Evolutionary conservation across 2,888 invertebrate genomes (phyloP).

Genomic region (Cerceris ruficornis): DNA sequence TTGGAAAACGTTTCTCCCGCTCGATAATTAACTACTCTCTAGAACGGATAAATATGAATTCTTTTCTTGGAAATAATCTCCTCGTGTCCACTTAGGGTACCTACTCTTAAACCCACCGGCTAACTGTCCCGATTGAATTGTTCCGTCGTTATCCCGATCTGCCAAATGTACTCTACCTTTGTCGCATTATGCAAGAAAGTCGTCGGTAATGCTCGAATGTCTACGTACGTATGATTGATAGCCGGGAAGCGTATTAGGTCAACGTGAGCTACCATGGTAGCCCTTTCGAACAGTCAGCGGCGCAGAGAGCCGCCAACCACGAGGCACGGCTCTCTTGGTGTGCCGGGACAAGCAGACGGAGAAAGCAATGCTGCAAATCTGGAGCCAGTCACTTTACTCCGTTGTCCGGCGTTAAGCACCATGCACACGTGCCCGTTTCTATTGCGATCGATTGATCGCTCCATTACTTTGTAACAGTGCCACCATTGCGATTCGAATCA

Average conservation of each 20-base stretch:
- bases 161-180: conserved; percentile 17
- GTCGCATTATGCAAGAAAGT: conserved; percentile 63
- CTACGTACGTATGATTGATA: conserved; percentile 72
- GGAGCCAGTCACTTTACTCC: conserved; percentile 64
- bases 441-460: conserved; percentile 53
- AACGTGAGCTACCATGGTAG: conserved; percentile 69
- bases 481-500: conserved; percentile 33
- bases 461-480: conserved; percentile 46
- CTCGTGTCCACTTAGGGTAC: background rate
- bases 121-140: conserved; percentile 32
- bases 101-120: background rate
- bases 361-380: conserved; percentile 70
- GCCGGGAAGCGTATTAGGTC: conserved; percentile 70
- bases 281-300: conserved; percentile 51
- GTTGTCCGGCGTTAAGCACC: conserved; percentile 54
- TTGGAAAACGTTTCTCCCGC: background rate
- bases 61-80: background rate
- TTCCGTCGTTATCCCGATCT: conserved; percentile 11
- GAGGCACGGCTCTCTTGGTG: conserved; percentile 12
- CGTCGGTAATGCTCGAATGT: conserved; percentile 37
- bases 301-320: conserved; percentile 42
- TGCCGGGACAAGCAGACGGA: conserved; percentile 54
- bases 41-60: background rate
- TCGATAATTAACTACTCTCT: background rate
- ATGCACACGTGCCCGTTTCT: conserved; percentile 53